A percentile compares a stretch with the other conserved stretches of the same genome.
Evolutionary conservation across 2,797 vertebrate genomes (phyloP).

Genomic region (Mus caroli): DNA sequence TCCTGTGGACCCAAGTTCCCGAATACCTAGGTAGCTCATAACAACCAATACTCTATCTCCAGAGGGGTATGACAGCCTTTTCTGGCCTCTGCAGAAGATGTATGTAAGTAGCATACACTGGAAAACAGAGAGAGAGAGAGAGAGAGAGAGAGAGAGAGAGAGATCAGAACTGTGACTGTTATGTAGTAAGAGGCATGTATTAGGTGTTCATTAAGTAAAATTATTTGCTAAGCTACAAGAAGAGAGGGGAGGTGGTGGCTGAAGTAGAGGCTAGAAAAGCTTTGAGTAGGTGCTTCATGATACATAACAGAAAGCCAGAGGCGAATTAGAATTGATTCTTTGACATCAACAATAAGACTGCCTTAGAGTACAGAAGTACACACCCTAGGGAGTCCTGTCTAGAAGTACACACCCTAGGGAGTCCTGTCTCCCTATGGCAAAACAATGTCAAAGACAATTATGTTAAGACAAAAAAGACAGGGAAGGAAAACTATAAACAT

Average conservation of each 20-base stretch:
- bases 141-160: not conserved
- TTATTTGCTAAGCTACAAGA: not conserved
- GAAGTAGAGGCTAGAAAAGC: not conserved
- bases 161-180: not conserved
- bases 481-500: not conserved
- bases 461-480: not conserved
- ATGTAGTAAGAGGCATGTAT: not conserved
- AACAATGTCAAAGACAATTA: not conserved
- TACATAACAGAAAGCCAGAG: not conserved
- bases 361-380: not conserved
- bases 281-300: not conserved
- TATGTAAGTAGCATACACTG: not conserved
- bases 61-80: not conserved
- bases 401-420: not conserved
- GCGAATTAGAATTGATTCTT: slow-evolving; percentile 53
- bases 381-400: too few relatives aligned
- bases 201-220: not conserved
- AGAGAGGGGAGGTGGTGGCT: not conserved
- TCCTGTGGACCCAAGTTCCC: not conserved
- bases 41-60: not conserved
- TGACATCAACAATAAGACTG: not conserved
- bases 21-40: not conserved
- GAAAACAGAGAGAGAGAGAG: not conserved
- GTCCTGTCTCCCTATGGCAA: not conserved
- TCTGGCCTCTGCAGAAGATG: not conserved